Base-by-base conservation (phyloP, 2,113 vertebrate species). In the Stegostoma tigrinum region DNA sequence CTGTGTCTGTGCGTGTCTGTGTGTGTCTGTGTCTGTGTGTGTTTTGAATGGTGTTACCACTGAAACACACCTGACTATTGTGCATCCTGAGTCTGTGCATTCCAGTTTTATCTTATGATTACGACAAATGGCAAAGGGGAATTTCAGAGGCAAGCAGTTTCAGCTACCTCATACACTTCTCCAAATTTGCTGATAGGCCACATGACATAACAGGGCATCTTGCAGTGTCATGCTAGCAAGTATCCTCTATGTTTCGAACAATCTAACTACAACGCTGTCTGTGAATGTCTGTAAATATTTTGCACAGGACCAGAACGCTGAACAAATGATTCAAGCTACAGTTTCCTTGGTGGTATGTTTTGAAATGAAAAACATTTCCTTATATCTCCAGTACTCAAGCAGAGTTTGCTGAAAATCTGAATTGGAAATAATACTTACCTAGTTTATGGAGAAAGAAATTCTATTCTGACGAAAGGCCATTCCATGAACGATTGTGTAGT, bases 21-120 rank as follows among this genome's bases (percentile, higher is more conserved):
- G 45, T 45, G 45, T 2, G 45, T 45, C 1, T 45, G 45, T 45
- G 45, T 45, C 1, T 45, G 45, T 45, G 45, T 45, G 45, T 45
- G 45, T 45, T 23, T 21, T 24, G 17, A 14, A 55, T 19, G 21
- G 15, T 52, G 45, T 45, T 4, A 66, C 90, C 23, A 8, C 45
- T 3, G 55, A 15, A 52, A 34, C 87, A 55, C 87, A 90, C 91
- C 66, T 30, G 27, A n/a, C 38, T n/a, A 68, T 45, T 24, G 66
- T 94, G 66, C 38, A 68, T 68, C 19, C 38, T 94, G 91, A 38
- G 30, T 38, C 30, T 93, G 64, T 93, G 64, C 19, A 38, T 93
- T 94, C 64, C 91, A 94, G 7, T 12, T 94, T 52, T 67, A 42
- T 94, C 91, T 94, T 45, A 42, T 94, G 91, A 94, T 38, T n/a